Conservation (phyloP, 2,888 invertebrate species). For the Nomada lathburiana region DNA sequence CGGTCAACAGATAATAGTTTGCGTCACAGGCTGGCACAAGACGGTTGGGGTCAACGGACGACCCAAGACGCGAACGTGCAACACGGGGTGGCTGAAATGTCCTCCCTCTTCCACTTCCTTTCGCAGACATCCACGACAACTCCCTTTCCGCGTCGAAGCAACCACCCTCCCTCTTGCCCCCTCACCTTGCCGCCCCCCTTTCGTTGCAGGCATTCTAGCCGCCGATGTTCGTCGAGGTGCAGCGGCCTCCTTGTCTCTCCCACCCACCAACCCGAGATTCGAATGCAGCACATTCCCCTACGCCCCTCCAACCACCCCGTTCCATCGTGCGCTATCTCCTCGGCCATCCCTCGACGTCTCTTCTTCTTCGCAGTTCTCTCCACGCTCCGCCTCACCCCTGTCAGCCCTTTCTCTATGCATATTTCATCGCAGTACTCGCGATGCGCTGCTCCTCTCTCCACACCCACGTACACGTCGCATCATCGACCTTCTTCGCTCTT, state of each 20-base stretch:
- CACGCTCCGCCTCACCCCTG: conserved; percentile 45
- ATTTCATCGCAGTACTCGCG: conserved; percentile 65
- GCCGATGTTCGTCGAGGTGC: conserved; percentile 61
- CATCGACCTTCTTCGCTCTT: conserved; percentile 59
- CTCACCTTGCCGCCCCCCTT: conserved; percentile 44
- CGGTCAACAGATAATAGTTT: conserved; percentile 78
- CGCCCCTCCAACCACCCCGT: conserved; percentile 6
- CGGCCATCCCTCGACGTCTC: conserved; percentile 37
- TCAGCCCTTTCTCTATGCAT: conserved; percentile 65
- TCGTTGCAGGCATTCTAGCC: conserved; percentile 63
- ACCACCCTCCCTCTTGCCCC: conserved; percentile 4
- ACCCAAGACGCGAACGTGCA: conserved; percentile 72
- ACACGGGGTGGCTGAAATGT: conserved; percentile 68
- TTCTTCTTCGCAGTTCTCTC: conserved; percentile 48
- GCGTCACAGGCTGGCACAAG: conserved; percentile 75
- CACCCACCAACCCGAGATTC: conserved; percentile 60
- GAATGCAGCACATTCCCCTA: conserved; percentile 61
- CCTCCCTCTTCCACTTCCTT: conserved; percentile 39
- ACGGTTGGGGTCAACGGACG: conserved; percentile 80
- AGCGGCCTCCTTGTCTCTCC: conserved; percentile 66
- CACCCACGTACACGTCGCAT: conserved; percentile 56
- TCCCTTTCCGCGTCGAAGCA: conserved; percentile 54
- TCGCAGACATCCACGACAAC: conserved; percentile 59
- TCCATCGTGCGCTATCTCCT: conserved; percentile 9
- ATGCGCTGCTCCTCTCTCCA: conserved; percentile 41